Evolutionary conservation across 2,113 vertebrate genomes (phyloP), one percentile per base, ranked within the genome.

Genomic region (Aspiorhynchus laticeps): DNA sequence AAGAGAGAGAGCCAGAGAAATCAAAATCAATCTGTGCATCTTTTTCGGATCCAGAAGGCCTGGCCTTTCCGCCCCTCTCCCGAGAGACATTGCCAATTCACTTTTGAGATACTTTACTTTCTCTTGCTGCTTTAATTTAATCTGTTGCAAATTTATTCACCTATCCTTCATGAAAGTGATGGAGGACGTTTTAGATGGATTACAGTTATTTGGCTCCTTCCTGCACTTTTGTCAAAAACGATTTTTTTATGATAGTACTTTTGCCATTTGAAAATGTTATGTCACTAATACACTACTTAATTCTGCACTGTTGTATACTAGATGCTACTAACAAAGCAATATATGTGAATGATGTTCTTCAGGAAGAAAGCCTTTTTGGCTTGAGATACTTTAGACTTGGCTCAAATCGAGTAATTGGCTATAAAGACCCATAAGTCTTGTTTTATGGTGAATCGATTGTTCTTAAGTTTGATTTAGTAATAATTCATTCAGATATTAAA

Each of bases 301-400:
- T 87, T 81, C 67, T 71, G 81, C 81, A 71, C 31, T 19, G 61
- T 84, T 79, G 63, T 83, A 76, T 88, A 86, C 86, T 87, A 82
- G 85, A 79, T 61, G 67, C 56, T 85, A 26, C 78, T 56, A 77
- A 71, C 61, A 81, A 85, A 83, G 46, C 90, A 85, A 90, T 90
- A 85, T 71, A 67, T 88, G 31, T 90, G 87, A 84, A 88, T 91
- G 88, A 87, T 79, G 79, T 79, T 83, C 85, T 82, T 87, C 79
- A 21, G 85, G 79, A 88, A 36, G 59, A 63, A 87, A 83, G 79
- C 83, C 84, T 88, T 84, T 89, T 88, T 87, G 88, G 85, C 90
- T 80, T 11, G 81, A 7, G 4, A 26, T 87, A 87, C 31, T 88
- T 90, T n/a, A 59, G 33, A 74, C 73, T 61, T 61, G 41, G 59